These are phyloP conservation scores for Caiman crocodilus DNA, from an alignment of 2,797 vertebrate species.

Conservation along the genomic window DNA sequence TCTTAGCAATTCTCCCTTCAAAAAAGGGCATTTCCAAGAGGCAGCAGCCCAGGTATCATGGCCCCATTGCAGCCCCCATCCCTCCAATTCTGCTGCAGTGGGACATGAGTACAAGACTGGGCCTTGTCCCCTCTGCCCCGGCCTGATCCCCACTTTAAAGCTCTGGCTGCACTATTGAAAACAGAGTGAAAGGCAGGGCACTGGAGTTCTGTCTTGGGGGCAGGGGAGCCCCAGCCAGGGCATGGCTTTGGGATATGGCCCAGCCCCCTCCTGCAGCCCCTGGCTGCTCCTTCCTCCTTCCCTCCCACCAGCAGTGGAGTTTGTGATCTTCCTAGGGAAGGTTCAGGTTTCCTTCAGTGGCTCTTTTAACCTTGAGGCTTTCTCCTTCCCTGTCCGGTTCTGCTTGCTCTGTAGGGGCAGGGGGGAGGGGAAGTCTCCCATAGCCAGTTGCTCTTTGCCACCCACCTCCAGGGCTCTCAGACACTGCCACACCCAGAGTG, in stretches of 20 bases:
- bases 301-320: background rate
- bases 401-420: background rate
- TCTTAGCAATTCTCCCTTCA: background rate
- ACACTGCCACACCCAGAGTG: background rate
- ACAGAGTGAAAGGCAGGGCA: background rate
- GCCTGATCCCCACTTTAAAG: background rate
- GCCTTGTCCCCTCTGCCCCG: background rate
- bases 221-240: background rate
- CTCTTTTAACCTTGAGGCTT: background rate
- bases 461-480: background rate
- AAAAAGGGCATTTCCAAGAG: background rate
- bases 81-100: background rate
- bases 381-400: background rate
- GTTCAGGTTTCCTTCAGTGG: background rate
- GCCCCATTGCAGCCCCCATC: background rate
- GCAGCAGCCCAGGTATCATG: background rate
- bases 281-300: background rate
- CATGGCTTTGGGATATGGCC: background rate
- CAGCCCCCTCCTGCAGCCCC: background rate
- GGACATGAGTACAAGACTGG: background rate
- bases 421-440: background rate
- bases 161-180: background rate
- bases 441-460: background rate
- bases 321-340: background rate
- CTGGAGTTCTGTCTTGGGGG: background rate